These are phyloP conservation scores for Craniophora ligustri DNA, from an alignment of 2,888 invertebrate species.

Conservation along the genomic window DNA sequence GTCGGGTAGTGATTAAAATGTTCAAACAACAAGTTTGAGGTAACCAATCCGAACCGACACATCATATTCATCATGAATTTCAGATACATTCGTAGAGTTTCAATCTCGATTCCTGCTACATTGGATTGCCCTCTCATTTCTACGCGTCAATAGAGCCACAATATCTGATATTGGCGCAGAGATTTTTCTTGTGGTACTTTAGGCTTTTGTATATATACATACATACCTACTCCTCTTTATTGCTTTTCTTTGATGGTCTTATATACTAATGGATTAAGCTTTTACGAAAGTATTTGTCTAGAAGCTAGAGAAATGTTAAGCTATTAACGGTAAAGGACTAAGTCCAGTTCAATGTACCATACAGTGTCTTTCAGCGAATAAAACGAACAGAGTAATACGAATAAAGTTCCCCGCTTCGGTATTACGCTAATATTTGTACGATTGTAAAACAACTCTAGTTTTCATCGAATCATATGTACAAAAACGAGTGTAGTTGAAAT, in stretches of 20 bases:
- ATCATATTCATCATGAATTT: too few species aligned
- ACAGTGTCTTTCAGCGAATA: not conserved
- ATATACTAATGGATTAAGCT: conserved; percentile 5
- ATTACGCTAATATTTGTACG: too few species aligned
- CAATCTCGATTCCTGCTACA: too few species aligned
- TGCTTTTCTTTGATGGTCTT: not conserved
- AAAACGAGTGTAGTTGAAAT: too few species aligned
- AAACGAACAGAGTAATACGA: not conserved
- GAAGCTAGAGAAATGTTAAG: not conserved
- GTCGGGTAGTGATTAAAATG: too few species aligned
- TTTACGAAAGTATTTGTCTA: conserved; percentile 1
- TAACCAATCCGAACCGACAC: too few species aligned
- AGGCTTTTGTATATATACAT: not conserved
- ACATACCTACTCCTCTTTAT: conserved; percentile 1
- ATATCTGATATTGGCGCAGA: not conserved
- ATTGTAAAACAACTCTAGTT: too few species aligned
- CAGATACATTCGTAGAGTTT: too few species aligned
- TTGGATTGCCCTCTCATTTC: not conserved
- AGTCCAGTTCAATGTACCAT: not conserved
- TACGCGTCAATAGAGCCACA: not conserved
- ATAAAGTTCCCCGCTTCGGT: too few species aligned
- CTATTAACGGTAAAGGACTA: not conserved
- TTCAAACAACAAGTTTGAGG: too few species aligned
- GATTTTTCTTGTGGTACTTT: not conserved
- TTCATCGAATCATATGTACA: too few species aligned